Base-by-base conservation (phyloP, 2,888 invertebrate species). In the Choristoneura rosaceana region DNA sequence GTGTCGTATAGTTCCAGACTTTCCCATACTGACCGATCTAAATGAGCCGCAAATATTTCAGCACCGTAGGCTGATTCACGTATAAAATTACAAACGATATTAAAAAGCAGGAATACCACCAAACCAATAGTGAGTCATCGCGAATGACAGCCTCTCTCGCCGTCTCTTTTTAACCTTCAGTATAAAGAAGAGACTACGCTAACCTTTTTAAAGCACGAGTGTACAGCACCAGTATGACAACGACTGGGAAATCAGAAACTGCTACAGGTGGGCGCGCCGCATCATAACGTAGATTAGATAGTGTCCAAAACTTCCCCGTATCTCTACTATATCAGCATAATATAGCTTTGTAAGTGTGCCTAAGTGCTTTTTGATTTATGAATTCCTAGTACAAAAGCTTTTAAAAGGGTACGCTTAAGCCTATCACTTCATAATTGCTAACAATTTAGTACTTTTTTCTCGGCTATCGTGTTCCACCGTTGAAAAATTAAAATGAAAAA, bases 191-290 rank as follows among this genome's bases (percentile, higher is more conserved):
- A 47, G 47, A n/a, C 47, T 5, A 47, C n/a, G 47, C 7, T n/a
- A 47, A 47, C 4, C 45, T 12, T 10, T 45, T 47, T 38, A 38
- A 38, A 38, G 7, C 38, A 47, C 0, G 4, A n/a, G 5, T 25
- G 25, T 12, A 25, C 25, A 25, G 25, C 25, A 25, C 55, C 12
- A 25, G 55, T 15, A 52, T 55, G 2, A 34, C 4, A 59, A 3
- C 17, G 8, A 34, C 59, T 14, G 59, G 59, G 59, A 59, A 59
- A 59, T 59, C 59, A 59, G 59, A 59, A 59, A 59, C n/a, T 7
- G 59, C 58, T 17, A 55, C 55, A 55, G 59, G 59, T 59, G 59
- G 33, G 59, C 33, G 34, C 58, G 34, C 3, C 14, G 10, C 55
- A 25, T 17, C 8, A 59, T 59, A n/a, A 34, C 59, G 55, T 55